Base-by-base conservation (phyloP, 2,113 vertebrate species). In the Cichladusa arquata region DNA sequence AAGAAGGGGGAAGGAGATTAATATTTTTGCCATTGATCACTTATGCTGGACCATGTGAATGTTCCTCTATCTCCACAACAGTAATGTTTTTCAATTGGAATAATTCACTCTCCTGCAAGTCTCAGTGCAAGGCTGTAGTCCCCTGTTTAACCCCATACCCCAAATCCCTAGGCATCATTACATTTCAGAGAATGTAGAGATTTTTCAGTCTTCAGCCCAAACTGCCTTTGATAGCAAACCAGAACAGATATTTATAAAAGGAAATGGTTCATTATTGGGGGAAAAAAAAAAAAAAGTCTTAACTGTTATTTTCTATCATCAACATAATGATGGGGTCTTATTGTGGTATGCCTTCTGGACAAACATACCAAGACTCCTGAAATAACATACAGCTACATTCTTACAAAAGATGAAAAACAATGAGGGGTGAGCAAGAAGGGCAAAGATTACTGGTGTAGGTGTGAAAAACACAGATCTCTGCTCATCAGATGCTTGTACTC, bases 291-390 rank as follows among this genome's bases (percentile, higher is more conserved):
- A 60, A 47, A 11, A 81, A 66, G 20, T 51, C 76, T 81, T 76
- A 54, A 80, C 88, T 85, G 82, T 70, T 95, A 95, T 93, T 96
- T 93, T 94, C 93, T 71, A 64, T 92, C 64, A 91, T 90, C 79
- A 85, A 5, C 76, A 86, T 95, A 94, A 96, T 94, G 74, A 95
- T 70, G 71, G 85, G 85, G 67, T 91, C 81, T 89, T 77, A 81
- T 36, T 95, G 85, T 81, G 93, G 84, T 64, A 88, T 80, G 93
- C 71, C 60, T 90, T 69, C 69, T 90, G 66, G 60, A 66, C 47
- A 80, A 85, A 70, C 64, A 92, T 5, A 50, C 82, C 88, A 94
- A 77, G 76, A 54, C 64, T 81, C 67, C 31, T 65, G 38, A 94
- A 95, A 92, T 69, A 90, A 72, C 70, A 95, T n/a, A 33, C 4